Percentiles rank a stretch among this genome's conserved stretches.
phyloP scores from a whole-genome alignment of 1,140 invertebrate species.

The Drosophila fuyamai region DNA sequence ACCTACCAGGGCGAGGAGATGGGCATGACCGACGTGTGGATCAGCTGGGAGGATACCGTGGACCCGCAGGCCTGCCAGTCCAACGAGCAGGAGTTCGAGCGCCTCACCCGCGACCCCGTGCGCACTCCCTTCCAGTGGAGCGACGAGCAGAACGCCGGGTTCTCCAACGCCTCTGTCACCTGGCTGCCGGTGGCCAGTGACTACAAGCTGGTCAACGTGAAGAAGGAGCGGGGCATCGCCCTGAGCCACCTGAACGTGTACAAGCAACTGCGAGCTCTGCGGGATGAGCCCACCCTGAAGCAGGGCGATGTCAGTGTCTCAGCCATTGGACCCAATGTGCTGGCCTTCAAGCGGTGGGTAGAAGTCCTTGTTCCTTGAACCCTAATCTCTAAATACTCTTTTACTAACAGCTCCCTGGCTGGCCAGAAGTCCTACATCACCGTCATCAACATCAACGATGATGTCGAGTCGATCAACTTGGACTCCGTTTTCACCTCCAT shows the following conservation, averaged over 20 bases:
- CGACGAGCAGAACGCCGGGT: constrained; percentile 85
- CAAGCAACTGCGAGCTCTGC: constrained; percentile 71
- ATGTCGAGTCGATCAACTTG: constrained; percentile 70
- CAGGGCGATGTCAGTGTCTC: constrained; percentile 78
- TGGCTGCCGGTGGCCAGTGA: constrained; percentile 89
- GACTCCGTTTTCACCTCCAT: constrained; percentile 59
- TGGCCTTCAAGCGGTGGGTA: constrained; percentile 85
- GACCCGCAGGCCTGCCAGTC: constrained; percentile 82
- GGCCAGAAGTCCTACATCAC: constrained; percentile 64
- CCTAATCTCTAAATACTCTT: accelerated
- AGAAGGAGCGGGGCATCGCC: constrained; percentile 79
- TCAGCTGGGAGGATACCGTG: constrained; percentile 86
- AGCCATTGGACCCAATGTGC: constrained; percentile 82
- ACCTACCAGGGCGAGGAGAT: constrained; percentile 93
- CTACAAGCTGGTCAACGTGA: constrained; percentile 86
- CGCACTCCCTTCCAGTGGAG: constrained; percentile 90
- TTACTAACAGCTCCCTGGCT: constrained; percentile 44
- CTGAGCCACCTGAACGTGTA: constrained; percentile 79
- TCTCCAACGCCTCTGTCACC: constrained; percentile 87
- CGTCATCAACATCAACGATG: constrained; percentile 68
- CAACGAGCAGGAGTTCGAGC: constrained; percentile 72
- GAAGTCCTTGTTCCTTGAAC: accelerated
- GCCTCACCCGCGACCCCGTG: constrained; percentile 86
- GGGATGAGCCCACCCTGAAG: constrained; percentile 74
- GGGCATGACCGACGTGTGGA: constrained; percentile 89